Percentiles rank a stretch among this genome's conserved stretches.
Evolutionary conservation across 1,140 invertebrate species (phyloP).

Genomic region (Nixonia krombeini): DNA sequence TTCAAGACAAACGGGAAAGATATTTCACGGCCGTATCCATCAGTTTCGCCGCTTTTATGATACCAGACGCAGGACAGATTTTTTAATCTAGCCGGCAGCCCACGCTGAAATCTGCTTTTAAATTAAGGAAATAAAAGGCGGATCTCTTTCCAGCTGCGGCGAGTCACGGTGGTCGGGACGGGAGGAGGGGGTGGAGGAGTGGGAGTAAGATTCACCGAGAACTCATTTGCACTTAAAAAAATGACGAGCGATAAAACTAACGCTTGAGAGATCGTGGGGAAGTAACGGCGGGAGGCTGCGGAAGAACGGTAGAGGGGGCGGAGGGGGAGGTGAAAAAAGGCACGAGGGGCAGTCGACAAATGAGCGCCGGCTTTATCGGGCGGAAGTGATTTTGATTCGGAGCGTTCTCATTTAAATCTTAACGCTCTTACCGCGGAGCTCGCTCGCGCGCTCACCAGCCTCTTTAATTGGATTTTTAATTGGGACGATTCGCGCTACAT

Average conservation of each 20-base stretch:
- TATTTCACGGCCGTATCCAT: slow-evolving; percentile 13
- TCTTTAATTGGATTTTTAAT: slow-evolving; percentile 72
- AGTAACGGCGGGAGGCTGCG: slow-evolving; percentile 54
- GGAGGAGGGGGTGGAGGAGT: slow-evolving; percentile 23
- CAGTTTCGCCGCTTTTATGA: slow-evolving; percentile 11
- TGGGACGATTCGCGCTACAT: slow-evolving; percentile 68
- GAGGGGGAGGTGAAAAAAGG: slow-evolving; percentile 22
- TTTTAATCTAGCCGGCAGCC: slow-evolving; percentile 61
- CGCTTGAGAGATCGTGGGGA: slow-evolving; percentile 51
- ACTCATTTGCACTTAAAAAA: slow-evolving; percentile 72
- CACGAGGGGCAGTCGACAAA: slow-evolving; percentile 64
- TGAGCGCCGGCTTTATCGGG: slow-evolving; percentile 68
- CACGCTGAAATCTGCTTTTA: slow-evolving; percentile 62
- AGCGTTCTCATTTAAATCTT: slow-evolving; percentile 65
- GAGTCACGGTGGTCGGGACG: too few relatives aligned
- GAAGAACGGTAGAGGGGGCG: slow-evolving; percentile 23
- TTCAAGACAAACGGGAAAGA: slow-evolving; percentile 12
- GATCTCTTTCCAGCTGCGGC: slow-evolving; percentile 28
- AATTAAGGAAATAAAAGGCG: slow-evolving; percentile 65
- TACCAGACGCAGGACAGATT: slow-evolving; percentile 36
- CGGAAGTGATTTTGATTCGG: slow-evolving; percentile 70
- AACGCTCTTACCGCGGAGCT: slow-evolving; percentile 48
- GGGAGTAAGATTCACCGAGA: slow-evolving; percentile 41
- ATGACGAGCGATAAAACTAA: slow-evolving; percentile 71
- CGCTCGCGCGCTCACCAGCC: slow-evolving; percentile 34